Conservation (phyloP, 2,113 vertebrate genomes). For the Hiodon tergisus region DNA sequence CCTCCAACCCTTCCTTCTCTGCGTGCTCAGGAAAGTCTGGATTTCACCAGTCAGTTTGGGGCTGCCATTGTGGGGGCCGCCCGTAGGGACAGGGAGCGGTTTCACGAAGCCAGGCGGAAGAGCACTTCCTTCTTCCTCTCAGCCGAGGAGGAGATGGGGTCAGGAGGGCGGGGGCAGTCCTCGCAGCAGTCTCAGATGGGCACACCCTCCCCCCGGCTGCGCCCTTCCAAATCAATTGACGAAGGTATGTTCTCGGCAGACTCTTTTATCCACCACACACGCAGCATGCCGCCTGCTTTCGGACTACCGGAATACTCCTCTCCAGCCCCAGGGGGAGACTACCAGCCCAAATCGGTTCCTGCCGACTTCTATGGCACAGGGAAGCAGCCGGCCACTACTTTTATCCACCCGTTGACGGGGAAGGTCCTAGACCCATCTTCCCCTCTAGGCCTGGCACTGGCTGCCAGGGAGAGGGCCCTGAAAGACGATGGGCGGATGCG, state of each 20-base stretch:
- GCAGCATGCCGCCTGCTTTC: constrained; percentile 70
- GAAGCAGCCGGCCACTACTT: constrained; percentile 58
- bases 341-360: constrained; percentile 66
- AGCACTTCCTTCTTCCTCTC: constrained; percentile 85
- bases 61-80: constrained; percentile 85
- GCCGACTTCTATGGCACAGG: constrained; percentile 61
- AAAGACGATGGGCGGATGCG: constrained; percentile 70
- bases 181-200: constrained; percentile 54
- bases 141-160: constrained; percentile 68
- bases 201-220: constrained; percentile 62
- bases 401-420: constrained; percentile 85
- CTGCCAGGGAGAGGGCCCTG: constrained; percentile 78
- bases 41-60: constrained; percentile 87
- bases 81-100: constrained; percentile 77
- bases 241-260: constrained; percentile 86
- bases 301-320: constrained; percentile 68
- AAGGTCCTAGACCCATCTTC: constrained; percentile 84
- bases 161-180: constrained; percentile 40
- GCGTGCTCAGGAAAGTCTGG: constrained; percentile 67
- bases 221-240: constrained; percentile 87
- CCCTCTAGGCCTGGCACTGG: constrained; percentile 80
- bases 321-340: constrained; percentile 50
- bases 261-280: constrained; percentile 76
- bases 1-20: constrained; percentile 57
- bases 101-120: constrained; percentile 78